Evolutionary conservation across 2,888 invertebrate species (phyloP).

Genomic region (Seira ritae): DNA sequence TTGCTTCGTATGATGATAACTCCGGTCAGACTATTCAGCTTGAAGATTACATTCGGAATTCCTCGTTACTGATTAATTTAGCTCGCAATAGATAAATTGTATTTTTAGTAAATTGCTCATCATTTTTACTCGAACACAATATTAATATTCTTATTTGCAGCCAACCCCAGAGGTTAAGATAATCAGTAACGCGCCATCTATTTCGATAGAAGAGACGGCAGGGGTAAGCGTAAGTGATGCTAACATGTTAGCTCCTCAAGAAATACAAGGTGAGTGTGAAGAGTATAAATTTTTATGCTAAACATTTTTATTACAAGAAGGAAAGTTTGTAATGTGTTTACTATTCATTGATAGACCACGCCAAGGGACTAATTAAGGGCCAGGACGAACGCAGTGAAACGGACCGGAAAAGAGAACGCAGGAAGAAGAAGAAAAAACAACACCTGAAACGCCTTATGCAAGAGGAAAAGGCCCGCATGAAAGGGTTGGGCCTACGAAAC

Average conservation of each 20-base stretch:
- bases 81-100: no score
- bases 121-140: no score
- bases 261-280: conserved; percentile 82
- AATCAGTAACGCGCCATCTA: conserved; percentile 91
- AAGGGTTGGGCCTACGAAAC: conserved; percentile 76
- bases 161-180: conserved; percentile 92
- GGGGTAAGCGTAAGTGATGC: conserved; percentile 92
- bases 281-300: background rate
- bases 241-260: conserved; percentile 92
- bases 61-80: conserved; percentile 52
- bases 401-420: conserved; percentile 91
- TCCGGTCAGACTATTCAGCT: conserved; percentile 34
- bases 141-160: no score
- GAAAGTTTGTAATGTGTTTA: no score
- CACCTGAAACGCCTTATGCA: conserved; percentile 77
- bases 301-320: conserved; percentile 66
- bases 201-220: conserved; percentile 96
- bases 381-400: conserved; percentile 89
- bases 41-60: conserved; percentile 58
- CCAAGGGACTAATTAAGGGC: conserved; percentile 80
- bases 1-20: conserved; percentile 41
- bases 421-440: conserved; percentile 88
- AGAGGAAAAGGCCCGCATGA: conserved; percentile 77
- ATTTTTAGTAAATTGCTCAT: no score
- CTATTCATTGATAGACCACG: conserved; percentile 76